phyloP scores from a whole-genome alignment of 2,113 vertebrate species.

The Pterocles gutturalis region DNA sequence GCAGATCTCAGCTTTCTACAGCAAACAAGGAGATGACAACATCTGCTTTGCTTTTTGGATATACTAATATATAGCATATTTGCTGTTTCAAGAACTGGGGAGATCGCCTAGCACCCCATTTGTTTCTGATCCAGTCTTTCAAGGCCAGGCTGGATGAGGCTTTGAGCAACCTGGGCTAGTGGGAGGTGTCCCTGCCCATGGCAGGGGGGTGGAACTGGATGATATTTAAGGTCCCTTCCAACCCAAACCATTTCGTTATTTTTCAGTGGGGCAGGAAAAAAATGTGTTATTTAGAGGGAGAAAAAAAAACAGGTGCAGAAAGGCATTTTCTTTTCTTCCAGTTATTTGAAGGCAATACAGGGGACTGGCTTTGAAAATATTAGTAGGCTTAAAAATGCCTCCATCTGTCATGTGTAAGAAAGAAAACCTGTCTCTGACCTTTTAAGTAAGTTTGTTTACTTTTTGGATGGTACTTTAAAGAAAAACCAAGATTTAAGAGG shows the following conservation, averaged over 20 bases:
- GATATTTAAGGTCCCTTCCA: neutral
- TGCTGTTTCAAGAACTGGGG: neutral
- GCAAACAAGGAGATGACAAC: neutral
- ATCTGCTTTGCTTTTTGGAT: neutral
- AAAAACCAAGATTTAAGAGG: slow-evolving; percentile 4
- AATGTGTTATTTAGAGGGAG: neutral
- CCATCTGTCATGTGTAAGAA: neutral
- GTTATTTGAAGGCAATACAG: neutral
- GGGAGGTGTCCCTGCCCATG: too few species aligned
- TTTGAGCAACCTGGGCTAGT: too few species aligned
- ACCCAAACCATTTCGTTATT: neutral
- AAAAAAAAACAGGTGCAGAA: neutral
- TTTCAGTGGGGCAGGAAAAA: neutral
- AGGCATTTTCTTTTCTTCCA: neutral
- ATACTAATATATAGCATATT: neutral
- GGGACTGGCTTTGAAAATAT: neutral
- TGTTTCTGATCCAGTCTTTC: neutral
- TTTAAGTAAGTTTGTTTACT: slow-evolving; percentile 9
- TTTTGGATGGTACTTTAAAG: neutral
- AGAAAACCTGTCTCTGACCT: neutral
- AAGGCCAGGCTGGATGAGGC: too few species aligned
- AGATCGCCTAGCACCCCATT: neutral
- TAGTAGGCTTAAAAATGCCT: neutral
- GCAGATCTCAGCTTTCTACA: neutral
- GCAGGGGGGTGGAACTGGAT: too few species aligned